Evolutionary conservation across 2,888 invertebrate genomes (phyloP), one percentile per base, ranked within the genome.

Genomic region (Acleris emargana): DNA sequence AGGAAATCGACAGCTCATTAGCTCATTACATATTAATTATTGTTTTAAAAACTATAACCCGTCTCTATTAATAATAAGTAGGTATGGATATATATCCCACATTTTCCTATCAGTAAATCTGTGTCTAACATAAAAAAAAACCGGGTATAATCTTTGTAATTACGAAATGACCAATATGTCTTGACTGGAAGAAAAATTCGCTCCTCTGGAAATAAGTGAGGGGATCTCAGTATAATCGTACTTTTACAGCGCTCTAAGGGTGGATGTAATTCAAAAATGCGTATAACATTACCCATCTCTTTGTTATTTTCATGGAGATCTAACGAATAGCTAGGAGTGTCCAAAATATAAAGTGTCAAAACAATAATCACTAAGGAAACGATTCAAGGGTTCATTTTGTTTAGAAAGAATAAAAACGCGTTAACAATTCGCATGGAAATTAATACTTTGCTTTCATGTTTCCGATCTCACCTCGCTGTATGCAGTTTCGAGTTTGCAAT

Each of bases 101-200:
- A 9, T 32, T 32, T 2, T 9, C 9, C 9, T 9, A 32, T 3
- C 28, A 1, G 28, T n/a, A n/a, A 69, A 62, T 69, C 67, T 43
- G 47, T 50, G 42, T 51, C 54, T 64, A 55, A 61, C 55, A 50
- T 53, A 45, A 66, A 53, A 61, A 68, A 68, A 69, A 68, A 25
- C 69, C 63, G 67, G 75, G 73, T 74, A 76, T 67, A 71, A 69
- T 69, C 68, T 64, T 69, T 64, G 73, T 77, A 78, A 80, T 80
- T 79, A 79, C 70, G 74, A 72, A 74, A 74, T 78, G 77, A 77
- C 76, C 74, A 75, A 82, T 79, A 76, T 72, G 72, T 78, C 75
- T 78, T 75, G 71, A 71, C 74, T 47, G 62, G 43, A 67, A 73
- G 79, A 80, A 61, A 64, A 81, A 81, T 80, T 76, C 72, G 72